These are phyloP conservation scores for Allacma fusca DNA, from an alignment of 2,888 invertebrate species.

Conservation along the genomic window DNA sequence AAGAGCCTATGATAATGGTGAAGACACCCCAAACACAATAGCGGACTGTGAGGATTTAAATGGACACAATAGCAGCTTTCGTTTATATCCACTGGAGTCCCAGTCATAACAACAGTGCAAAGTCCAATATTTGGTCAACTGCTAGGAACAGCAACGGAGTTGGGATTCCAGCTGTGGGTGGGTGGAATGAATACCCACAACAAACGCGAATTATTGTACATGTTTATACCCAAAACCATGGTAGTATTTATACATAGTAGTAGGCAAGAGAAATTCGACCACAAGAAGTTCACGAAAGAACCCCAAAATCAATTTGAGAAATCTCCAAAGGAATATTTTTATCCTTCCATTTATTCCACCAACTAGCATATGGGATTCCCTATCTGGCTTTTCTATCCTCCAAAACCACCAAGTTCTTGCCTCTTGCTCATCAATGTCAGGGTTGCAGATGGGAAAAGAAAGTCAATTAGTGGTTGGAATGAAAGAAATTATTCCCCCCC, in stretches of 20 bases:
- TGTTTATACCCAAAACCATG: not conserved
- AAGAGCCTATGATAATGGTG: conserved; percentile 6
- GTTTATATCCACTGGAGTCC: conserved; percentile 3
- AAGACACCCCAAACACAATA: conserved; percentile 23
- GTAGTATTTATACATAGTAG: no score
- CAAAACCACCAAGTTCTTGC: not conserved
- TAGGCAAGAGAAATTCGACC: conserved; percentile 3
- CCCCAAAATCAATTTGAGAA: conserved; percentile 11
- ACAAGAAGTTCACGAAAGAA: not conserved
- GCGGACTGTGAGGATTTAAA: conserved; percentile 30
- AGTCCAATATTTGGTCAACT: conserved; percentile 13
- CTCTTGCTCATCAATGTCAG: conserved; percentile 36
- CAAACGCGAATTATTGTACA: not conserved
- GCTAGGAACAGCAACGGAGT: not conserved
- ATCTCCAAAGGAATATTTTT: conserved; percentile 4
- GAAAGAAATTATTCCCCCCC: conserved; percentile 33
- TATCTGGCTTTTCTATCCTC: not conserved
- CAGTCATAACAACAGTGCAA: not conserved
- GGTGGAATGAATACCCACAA: not conserved
- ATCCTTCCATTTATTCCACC: conserved; percentile 20
- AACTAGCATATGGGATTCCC: not conserved
- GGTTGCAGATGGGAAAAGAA: conserved; percentile 33
- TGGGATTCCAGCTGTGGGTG: not conserved
- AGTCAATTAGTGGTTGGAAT: conserved; percentile 40
- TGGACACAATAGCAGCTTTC: conserved; percentile 32